Conservation (phyloP, 2,888 invertebrate species). For the Himalopsyche japonica region DNA sequence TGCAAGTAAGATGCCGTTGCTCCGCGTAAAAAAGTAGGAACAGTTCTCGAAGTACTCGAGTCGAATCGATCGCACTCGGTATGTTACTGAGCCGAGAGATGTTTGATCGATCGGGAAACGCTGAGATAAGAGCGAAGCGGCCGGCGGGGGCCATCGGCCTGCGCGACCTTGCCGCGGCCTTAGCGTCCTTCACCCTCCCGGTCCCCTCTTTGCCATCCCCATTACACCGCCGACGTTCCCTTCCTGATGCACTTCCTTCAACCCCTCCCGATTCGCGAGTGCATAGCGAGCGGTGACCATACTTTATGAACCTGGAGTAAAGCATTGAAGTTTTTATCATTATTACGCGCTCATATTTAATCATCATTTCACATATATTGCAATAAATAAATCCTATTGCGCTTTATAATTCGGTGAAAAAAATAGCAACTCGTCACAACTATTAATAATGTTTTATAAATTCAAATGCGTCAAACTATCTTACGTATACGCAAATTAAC, state of each 20-base stretch:
- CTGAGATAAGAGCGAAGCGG: not conserved
- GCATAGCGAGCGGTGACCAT: slow-evolving; percentile 3
- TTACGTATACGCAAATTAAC: too few species aligned
- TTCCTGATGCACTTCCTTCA: not conserved
- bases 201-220: not conserved
- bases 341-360: too few species aligned
- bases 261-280: slow-evolving; percentile 1
- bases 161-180: slow-evolving; percentile 29
- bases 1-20: not conserved
- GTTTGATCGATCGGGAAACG: not conserved
- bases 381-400: too few species aligned
- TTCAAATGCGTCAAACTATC: too few species aligned
- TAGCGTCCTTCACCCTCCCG: slow-evolving; percentile 28
- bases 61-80: not conserved
- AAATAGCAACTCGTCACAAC: too few species aligned
- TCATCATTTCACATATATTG: too few species aligned
- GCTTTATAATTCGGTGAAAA: too few species aligned
- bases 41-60: not conserved
- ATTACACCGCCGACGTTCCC: not conserved
- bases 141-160: slow-evolving; percentile 26
- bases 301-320: not conserved
- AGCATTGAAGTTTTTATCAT: too few species aligned
- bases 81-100: not conserved
- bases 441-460: too few species aligned
- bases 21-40: not conserved